These are phyloP conservation scores for Balaeniceps rex DNA, from an alignment of 2,113 vertebrate species.

Conservation along the genomic window DNA sequence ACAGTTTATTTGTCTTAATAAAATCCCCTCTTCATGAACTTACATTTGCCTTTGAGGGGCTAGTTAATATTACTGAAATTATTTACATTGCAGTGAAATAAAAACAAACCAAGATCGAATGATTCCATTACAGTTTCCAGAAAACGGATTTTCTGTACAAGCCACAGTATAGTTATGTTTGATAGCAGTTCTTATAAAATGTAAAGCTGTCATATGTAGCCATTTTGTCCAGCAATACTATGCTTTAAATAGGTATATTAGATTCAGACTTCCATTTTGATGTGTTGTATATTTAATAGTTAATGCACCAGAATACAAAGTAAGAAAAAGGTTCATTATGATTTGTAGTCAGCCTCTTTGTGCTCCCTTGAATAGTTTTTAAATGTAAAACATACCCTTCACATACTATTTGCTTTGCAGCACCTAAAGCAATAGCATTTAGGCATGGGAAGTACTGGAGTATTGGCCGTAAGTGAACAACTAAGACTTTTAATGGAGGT, in stretches of 20 bases:
- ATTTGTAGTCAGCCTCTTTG: conserved; percentile 20
- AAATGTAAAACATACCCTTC: conserved; percentile 3
- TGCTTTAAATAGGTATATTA: conserved; percentile 54
- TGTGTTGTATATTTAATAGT: conserved; percentile 22
- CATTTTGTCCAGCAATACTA: conserved; percentile 35
- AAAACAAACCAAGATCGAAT: conserved; percentile 43
- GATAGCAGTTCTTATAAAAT: conserved; percentile 54
- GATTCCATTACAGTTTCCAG: conserved; percentile 55
- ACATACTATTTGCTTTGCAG: background rate
- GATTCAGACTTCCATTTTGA: conserved; percentile 44
- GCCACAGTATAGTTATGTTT: conserved; percentile 59
- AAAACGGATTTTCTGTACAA: conserved; percentile 60
- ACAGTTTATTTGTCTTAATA: conserved; percentile 68
- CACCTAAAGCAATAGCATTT: background rate
- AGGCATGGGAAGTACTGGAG: conserved; percentile 4
- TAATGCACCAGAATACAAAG: conserved; percentile 37
- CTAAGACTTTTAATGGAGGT: background rate
- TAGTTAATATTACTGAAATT: conserved; percentile 65
- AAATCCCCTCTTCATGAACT: conserved; percentile 61
- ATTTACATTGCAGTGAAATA: conserved; percentile 70
- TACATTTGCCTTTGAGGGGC: conserved; percentile 60
- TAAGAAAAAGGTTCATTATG: conserved; percentile 32
- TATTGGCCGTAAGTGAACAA: background rate
- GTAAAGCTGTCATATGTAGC: conserved; percentile 44
- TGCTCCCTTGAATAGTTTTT: conserved; percentile 18